Conservation (phyloP, 2,113 vertebrate species). For the Daphoenositta chrysoptera region DNA sequence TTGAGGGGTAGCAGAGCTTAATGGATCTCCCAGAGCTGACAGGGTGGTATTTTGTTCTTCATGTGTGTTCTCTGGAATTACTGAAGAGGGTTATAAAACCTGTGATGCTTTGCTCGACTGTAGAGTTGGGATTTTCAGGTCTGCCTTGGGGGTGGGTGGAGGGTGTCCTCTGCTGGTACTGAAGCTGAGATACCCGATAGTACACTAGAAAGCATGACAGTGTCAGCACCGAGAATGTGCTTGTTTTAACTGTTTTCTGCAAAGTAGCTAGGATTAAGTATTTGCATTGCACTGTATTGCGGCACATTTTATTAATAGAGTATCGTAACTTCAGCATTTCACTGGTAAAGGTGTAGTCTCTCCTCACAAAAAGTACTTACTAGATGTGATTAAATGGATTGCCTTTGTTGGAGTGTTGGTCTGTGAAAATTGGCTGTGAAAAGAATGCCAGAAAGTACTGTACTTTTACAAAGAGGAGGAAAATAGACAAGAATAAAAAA, state of each 20-base stretch:
- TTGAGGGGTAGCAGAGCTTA: background rate
- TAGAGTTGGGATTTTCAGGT: background rate
- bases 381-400: background rate
- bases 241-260: background rate
- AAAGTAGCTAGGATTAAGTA: background rate
- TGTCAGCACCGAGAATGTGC: fast-evolving
- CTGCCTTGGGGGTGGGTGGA: background rate
- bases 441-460: constrained; percentile 16
- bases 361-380: background rate
- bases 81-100: background rate
- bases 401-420: background rate
- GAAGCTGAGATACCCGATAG: background rate
- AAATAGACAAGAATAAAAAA: background rate
- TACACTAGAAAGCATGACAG: background rate
- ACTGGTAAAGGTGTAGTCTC: background rate
- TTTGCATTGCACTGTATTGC: background rate
- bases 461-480: background rate
- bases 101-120: background rate
- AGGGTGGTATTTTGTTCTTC: background rate
- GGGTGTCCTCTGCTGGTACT: background rate
- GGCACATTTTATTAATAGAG: background rate
- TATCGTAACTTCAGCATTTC: background rate
- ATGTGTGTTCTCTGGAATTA: background rate
- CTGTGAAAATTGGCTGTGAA: background rate
- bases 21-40: background rate